These are phyloP conservation scores for Cricetomys ansorgei DNA, from an alignment of 2,113 vertebrate genomes.

Conservation along the genomic window DNA sequence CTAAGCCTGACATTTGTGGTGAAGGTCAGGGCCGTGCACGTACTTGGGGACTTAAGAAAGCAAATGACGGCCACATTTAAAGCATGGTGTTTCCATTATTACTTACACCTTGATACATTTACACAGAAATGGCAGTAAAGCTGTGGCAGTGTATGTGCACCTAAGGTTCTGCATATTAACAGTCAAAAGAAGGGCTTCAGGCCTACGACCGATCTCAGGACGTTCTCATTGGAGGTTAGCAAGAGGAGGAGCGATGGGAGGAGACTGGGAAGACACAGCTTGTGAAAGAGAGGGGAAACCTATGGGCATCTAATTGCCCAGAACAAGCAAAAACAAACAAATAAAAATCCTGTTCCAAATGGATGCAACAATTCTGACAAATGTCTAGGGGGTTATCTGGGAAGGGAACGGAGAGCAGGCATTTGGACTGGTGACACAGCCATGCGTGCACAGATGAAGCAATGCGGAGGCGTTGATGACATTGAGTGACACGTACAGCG, in stretches of 20 bases:
- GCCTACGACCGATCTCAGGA: background rate
- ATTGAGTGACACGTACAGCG: background rate
- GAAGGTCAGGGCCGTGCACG: background rate
- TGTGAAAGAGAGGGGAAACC: background rate
- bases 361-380: background rate
- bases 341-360: background rate
- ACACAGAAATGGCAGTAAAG: background rate
- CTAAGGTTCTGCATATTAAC: background rate
- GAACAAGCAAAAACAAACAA: background rate
- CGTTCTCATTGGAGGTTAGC: background rate
- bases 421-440: background rate
- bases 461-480: background rate
- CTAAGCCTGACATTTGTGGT: background rate
- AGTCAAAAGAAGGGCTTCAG: background rate
- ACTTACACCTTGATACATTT: too few relatives aligned
- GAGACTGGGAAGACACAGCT: background rate
- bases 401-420: background rate
- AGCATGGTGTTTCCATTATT: too few relatives aligned
- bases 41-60: too few relatives aligned
- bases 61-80: too few relatives aligned
- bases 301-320: background rate
- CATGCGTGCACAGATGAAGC: background rate
- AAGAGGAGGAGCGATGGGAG: background rate
- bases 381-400: background rate
- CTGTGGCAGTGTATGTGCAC: background rate